Evolutionary conservation across 2,113 vertebrate genomes (phyloP), one percentile per base, ranked within the genome.

Genomic region (Gobio gobio): DNA sequence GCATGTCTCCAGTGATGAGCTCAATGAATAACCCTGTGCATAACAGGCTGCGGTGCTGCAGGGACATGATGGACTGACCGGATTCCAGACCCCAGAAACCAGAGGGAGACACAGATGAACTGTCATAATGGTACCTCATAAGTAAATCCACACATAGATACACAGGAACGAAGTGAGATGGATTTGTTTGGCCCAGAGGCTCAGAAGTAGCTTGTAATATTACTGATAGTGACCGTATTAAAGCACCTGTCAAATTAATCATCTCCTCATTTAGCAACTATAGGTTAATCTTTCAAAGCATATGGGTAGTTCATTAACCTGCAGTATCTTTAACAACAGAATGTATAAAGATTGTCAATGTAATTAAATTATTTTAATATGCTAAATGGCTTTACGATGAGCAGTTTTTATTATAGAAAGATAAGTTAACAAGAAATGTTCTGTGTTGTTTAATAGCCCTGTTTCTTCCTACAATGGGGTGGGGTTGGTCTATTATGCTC

Each of bases 1-100:
- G 82, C 88, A 61, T 54, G 63, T 79, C 84, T 63, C 70, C 24
- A 76, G 80, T 87, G 80, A 79, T 58, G 18, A 49, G n/a, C 64
- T 64, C 77, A 29, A 33, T 83, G 75, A 86, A 88, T 74, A 83
- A 61, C 51, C 22, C 51, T 22, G 85, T 33, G 14, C 72, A 72
- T 83, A 36, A 64, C 82, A 59, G 43, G 64, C 72, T 77, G 68
- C 33, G 12, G 74, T 75, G 29, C 61, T 74, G 56, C 59, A 49
- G 58, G 22, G 22, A n/a, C 6, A 20, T 29, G 86, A n/a, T 51
- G 82, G 43, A 49, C 59, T 54, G 73, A 10, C 47, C 12, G 12
- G 54, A 43, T 59, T 59, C 36, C 43, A 43, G 36, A 63, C 8
- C 63, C 43, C 10, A 33, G 58, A 56, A 72, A 83, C 56, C 36